Conservation (phyloP, 2,113 vertebrate species). For the Phrynosoma blainvillii region DNA sequence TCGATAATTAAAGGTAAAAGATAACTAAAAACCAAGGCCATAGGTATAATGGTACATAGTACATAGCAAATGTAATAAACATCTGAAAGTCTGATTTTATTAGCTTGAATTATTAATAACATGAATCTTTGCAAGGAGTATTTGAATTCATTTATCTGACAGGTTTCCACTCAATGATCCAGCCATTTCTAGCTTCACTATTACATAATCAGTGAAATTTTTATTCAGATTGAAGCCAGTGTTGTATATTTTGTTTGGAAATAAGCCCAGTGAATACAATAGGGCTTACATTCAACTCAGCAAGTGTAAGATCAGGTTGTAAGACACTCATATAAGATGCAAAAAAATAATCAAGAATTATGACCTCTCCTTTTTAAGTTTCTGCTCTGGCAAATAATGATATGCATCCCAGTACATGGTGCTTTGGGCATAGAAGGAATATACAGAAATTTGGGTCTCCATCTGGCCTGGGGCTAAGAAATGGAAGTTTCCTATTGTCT, state of each 20-base stretch:
- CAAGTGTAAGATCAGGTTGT: not conserved
- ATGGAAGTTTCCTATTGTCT: not conserved
- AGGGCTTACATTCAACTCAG: not conserved
- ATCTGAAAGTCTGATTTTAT: not conserved
- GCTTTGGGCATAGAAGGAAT: not conserved
- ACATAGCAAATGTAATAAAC: not conserved
- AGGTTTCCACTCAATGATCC: not conserved
- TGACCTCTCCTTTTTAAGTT: not conserved
- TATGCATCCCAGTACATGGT: not conserved
- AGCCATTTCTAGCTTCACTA: not conserved
- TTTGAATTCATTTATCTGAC: not conserved
- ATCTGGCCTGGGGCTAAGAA: not conserved
- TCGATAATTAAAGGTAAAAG: constrained; percentile 35
- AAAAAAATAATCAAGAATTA: not conserved
- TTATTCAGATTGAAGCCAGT: not conserved
- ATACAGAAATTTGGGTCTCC: not conserved
- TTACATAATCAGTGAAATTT: not conserved
- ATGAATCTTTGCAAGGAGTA: not conserved
- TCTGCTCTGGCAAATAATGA: not conserved
- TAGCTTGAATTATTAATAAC: not conserved
- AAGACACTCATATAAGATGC: not conserved
- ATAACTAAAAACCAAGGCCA: constrained; percentile 24
- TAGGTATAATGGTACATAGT: not conserved
- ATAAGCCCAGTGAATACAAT: not conserved
- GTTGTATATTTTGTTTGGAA: not conserved